phyloP scores from a whole-genome alignment of 2,888 invertebrate species.

The Caenorhabditis sp. region DNA sequence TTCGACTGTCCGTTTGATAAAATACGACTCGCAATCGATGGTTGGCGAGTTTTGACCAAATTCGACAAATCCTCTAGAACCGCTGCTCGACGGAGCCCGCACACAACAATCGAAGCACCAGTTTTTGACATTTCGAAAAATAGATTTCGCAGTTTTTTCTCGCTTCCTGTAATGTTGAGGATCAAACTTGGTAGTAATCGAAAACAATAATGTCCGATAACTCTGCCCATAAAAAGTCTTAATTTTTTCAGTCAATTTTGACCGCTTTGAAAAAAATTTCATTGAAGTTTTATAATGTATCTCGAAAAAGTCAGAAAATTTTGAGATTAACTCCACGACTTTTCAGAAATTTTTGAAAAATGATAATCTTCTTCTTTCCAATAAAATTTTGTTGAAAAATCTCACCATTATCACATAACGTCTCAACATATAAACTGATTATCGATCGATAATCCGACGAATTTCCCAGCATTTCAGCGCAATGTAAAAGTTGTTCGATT shows the following conservation, averaged over 20 bases:
- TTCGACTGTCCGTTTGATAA: background rate
- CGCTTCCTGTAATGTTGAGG: conserved; percentile 23
- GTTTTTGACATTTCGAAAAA: conserved; percentile 11
- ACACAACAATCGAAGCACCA: conserved; percentile 21
- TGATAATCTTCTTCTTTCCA: background rate
- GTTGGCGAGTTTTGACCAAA: conserved; percentile 18
- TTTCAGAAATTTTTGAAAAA: background rate
- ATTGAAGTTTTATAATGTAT: no score
- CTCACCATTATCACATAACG: conserved; percentile 24
- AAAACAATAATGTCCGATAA: no score
- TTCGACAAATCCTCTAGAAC: conserved; percentile 32
- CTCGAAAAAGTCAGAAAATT: no score
- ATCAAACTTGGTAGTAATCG: no score
- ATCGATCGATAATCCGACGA: conserved; percentile 31
- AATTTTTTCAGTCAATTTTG: no score
- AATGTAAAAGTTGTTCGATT: conserved; percentile 25
- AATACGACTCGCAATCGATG: conserved; percentile 21
- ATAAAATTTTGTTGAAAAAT: background rate
- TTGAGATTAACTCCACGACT: no score
- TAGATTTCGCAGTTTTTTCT: conserved; percentile 28
- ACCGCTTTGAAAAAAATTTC: no score
- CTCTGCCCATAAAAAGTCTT: no score
- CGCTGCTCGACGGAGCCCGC: conserved; percentile 35
- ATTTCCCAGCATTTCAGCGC: conserved; percentile 29
- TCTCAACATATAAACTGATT: conserved; percentile 28